Evolutionary conservation across 2,888 invertebrate species (phyloP), one percentile per base, ranked within the genome.

Genomic region (Agrochola lychnidis): DNA sequence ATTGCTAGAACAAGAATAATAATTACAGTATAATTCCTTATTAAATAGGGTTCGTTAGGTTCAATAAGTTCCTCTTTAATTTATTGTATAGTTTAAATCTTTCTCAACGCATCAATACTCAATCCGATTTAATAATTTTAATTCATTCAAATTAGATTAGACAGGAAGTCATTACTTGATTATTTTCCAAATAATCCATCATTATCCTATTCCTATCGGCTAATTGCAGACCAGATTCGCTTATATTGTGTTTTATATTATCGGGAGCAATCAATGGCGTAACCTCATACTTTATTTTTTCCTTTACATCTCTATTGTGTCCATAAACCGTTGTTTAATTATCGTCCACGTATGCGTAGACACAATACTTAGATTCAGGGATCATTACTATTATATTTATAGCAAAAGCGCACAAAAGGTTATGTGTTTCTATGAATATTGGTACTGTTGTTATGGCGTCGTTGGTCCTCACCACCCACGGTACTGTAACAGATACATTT

Each of bases 401-500:
- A 78, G 78, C 85, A 87, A 88, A 78, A 82, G 64, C 42, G 73
- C 57, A 87, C 68, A 76, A 87, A 87, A 74, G 73, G 48, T 76
- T 79, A 64, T 78, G 77, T 79, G 79, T 73, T 87, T 79, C 82
- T 82, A 77, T 86, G 84, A 88, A 88, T 84, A 87, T 70, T 75
- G 30, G 62, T 74, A 68, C 66, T 82, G 61, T 79, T 81, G 62
- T 77, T 69, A 72, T 70, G 62, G 40, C 64, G 3, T 83, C 36
- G 63, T 78, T 78, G 53, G 42, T 40, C 72, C 56, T 67, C 74
- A 73, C 73, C 69, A 73, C 73, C 76, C 73, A 73, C 63, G 16
- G 70, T 57, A 70, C 63, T 62, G 56, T 78, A 63, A 69, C 59
- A 70, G 19, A 73, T 66, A 76, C 51, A 72, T 79, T 36, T 30